A percentile compares a stretch with the other conserved stretches of the same genome.
Evolutionary conservation across 1,140 invertebrate genomes (phyloP).

Genomic region (Zaprionus nigranus): DNA sequence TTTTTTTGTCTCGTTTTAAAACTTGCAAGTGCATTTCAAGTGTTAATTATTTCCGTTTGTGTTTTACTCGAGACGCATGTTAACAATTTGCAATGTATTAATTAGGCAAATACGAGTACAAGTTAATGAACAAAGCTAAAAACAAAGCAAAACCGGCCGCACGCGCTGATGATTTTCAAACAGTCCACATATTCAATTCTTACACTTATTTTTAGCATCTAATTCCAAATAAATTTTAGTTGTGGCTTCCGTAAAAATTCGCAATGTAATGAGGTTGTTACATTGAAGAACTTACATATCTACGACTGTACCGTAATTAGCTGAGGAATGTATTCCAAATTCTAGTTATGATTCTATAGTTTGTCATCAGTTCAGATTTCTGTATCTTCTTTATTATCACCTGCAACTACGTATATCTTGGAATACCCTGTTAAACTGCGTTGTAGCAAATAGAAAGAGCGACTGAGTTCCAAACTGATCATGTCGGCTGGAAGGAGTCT

Average conservation of each 20-base stretch:
- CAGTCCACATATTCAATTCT: constrained; percentile 17
- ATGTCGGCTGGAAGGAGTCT: not conserved
- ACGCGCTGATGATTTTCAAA: constrained; percentile 5
- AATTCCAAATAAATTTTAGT: constrained; percentile 10
- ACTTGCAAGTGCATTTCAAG: constrained; percentile 32
- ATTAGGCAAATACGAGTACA: constrained; percentile 35
- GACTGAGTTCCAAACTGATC: not conserved
- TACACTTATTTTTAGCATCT: constrained; percentile 15
- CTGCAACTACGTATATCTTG: not conserved
- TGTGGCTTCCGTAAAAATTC: constrained; percentile 4
- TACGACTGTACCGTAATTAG: not conserved
- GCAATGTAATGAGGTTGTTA: not conserved
- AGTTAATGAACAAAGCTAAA: constrained; percentile 28
- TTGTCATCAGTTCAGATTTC: no score
- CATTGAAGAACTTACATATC: not conserved
- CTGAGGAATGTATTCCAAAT: not conserved
- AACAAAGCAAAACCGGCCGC: constrained; percentile 9
- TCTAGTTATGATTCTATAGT: no score
- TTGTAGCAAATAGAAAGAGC: not conserved
- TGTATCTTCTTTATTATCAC: not conserved
- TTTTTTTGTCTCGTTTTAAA: not conserved
- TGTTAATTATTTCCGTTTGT: constrained; percentile 52
- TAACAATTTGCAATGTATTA: constrained; percentile 51
- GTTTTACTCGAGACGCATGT: constrained; percentile 28
- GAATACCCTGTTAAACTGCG: not conserved